Evolutionary conservation across 2,888 invertebrate genomes (phyloP), one percentile per base, ranked within the genome.

Genomic region (Drosophila meridionalis): DNA sequence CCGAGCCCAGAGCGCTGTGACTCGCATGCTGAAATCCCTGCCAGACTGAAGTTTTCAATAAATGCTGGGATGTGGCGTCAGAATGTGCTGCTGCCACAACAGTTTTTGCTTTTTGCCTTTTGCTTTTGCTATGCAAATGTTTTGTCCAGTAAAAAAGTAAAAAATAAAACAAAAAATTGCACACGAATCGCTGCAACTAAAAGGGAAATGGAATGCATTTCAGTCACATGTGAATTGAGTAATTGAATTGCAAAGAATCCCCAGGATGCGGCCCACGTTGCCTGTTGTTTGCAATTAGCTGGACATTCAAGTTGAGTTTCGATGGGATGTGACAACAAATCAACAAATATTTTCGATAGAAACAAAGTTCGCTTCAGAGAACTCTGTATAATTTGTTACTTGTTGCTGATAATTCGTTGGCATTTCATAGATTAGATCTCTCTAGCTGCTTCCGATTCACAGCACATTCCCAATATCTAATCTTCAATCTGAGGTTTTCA

Each of bases 71-170:
- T 76, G 59, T 47, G 67, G 59, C 63, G 66, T 50, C 57, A 65
- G 59, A 68, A 64, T 68, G 38, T 55, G 65, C 26, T 30, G 47
- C 45, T 64, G 61, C 28, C 66, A 45, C 42, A 65, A 48, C 43
- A 65, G 42, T 60, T 68, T 62, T 58, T 36, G 34, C 57, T 26
- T 36, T 48, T 61, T 34, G 3, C 43, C 26, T 63, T 71, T 50
- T 34, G 45, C 58, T 67, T 67, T 84, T 73, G 69, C 79, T 76
- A 84, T 85, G 90, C 88, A 89, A 89, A 84, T 76, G 59, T 56
- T 73, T 82, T 48, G 30, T 28, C 42, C 42, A 42, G 42, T 8
- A 8, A n/a, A n/a, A 12, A 50, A 55, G 59, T 40, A 69, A 69
- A 60, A 38, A n/a, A 40, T 0, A 9, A 34, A 34, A 7, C 52